A percentile compares a stretch with the other conserved stretches of the same genome.
Conservation (phyloP, 37 sponge, comb jelly and placozoan genomes). For the Halisarca cf. caerulea region DNA sequence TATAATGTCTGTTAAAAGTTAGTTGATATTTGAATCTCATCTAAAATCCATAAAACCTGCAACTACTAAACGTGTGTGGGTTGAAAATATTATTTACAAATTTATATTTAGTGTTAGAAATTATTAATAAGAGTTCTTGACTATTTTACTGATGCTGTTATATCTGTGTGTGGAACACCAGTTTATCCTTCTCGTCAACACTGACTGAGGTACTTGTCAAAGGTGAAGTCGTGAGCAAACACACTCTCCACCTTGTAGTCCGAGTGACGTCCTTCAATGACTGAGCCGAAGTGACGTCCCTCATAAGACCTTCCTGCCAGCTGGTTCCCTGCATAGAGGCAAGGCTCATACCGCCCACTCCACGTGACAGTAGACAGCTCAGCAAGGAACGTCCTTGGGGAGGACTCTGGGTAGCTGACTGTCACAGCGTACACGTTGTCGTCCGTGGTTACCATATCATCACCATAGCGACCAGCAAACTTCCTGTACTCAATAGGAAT, state of each 20-base stretch:
- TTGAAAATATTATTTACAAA: too few relatives aligned
- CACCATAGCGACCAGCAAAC: background rate
- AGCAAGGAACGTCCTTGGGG: slow-evolving; percentile 15
- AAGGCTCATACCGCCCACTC: slow-evolving; percentile 8
- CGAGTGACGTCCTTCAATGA: background rate
- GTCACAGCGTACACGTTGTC: background rate
- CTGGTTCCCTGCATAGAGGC: slow-evolving; percentile 49
- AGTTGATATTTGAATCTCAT: too few relatives aligned
- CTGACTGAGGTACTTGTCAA: background rate
- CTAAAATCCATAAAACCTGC: too few relatives aligned
- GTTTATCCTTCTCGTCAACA: background rate
- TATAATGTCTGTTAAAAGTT: too few relatives aligned
- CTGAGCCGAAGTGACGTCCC: background rate
- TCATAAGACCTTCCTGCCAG: slow-evolving; percentile 46
- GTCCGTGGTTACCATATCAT: background rate
- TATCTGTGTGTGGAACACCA: too few relatives aligned
- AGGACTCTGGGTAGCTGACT: background rate
- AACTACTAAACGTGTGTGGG: too few relatives aligned
- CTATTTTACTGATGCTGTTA: too few relatives aligned
- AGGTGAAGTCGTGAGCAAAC: slow-evolving; percentile 6
- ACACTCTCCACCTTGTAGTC: background rate
- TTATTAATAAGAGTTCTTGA: too few relatives aligned
- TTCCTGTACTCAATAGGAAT: slow-evolving; percentile 1
- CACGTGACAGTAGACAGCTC: background rate
- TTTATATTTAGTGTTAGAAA: too few relatives aligned